Percentiles rank a stretch among this genome's conserved stretches.
phyloP scores from a whole-genome alignment of 2,888 invertebrate species.

The Drosophila prostipennis region DNA sequence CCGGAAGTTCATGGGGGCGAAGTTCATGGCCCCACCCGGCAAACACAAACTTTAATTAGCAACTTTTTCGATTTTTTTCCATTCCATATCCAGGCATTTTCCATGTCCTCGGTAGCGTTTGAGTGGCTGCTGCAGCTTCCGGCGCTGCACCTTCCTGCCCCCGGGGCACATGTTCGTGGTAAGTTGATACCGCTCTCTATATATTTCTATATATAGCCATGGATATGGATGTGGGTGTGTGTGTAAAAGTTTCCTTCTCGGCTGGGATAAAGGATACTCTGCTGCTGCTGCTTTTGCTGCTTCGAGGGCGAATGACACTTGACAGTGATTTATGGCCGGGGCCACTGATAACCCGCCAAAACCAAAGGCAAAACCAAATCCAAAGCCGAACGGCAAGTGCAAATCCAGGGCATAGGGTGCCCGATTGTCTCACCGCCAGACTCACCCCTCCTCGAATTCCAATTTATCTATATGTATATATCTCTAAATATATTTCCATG shows the following conservation, averaged over 20 bases:
- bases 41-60: slow-evolving; percentile 77
- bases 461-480: slow-evolving; percentile 55
- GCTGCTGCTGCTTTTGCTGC: slow-evolving; percentile 30
- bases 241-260: slow-evolving; percentile 62
- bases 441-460: slow-evolving; percentile 33
- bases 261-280: slow-evolving; percentile 54
- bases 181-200: slow-evolving; percentile 55
- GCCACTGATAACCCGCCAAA: slow-evolving; percentile 80
- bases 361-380: slow-evolving; percentile 52
- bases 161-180: slow-evolving; percentile 60
- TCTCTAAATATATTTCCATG: slow-evolving; percentile 60
- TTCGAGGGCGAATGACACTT: slow-evolving; percentile 82
- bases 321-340: slow-evolving; percentile 84
- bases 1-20: slow-evolving; percentile 46
- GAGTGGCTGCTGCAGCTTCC: slow-evolving; percentile 67
- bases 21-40: slow-evolving; percentile 60
- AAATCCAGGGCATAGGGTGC: slow-evolving; percentile 62
- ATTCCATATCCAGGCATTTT: not conserved
- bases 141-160: slow-evolving; percentile 71
- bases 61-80: slow-evolving; percentile 55
- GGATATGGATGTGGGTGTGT: slow-evolving; percentile 20
- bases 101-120: slow-evolving; percentile 35
- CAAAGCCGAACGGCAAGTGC: slow-evolving; percentile 66
- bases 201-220: slow-evolving; percentile 1
- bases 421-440: slow-evolving; percentile 29